Base-by-base conservation (phyloP, 2,888 invertebrate species). In the Acanthosepion lycidas region DNA sequence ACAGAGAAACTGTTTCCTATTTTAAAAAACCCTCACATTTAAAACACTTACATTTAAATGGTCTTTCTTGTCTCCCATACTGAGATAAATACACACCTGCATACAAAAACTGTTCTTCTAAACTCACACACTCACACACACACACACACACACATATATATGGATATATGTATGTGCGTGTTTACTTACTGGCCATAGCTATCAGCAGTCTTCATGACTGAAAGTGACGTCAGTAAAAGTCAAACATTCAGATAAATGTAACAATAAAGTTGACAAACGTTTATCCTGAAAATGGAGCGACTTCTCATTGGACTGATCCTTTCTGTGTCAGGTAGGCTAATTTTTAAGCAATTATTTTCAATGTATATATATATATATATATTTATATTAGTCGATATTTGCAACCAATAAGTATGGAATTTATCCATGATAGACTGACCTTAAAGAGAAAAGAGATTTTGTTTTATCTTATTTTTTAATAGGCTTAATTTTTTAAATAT, bases 271-370 rank as follows among this genome's bases (percentile, higher is more conserved):
- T n/a, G n/a, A 78, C n/a, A n/a, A 78, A 78, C n/a, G 3, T n/a
- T 78, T 78, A 78, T 78, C 78, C 33, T 78, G 23, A 78, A 78
- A 78, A 78, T 78, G 78, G 78, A 78, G 78, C 78, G 78, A n/a
- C 78, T 78, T 78, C n/a, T 78, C n/a, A 78, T 78, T 33, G 78
- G 78, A 33, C 78, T 78, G 8, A 78, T 78, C 78, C n/a, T 78
- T 33, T 78, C 78, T n/a, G 78, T 78, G 78, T 78, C 78, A n/a
- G 78, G 78, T 78, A 78, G n/a, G 78, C 5, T n/a, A 3, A 78
- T n/a, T 78, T 78, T 33, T 78, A 8, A n/a, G 33, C n/a, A 78
- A 78, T 78, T 33, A 78, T 78, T 33, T 33, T n/a, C 42, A 42
- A 42, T 33, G 6, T 6, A 78, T 78, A 33, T 18, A n/a, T 33